These are phyloP conservation scores for Cavia aperea DNA, from an alignment of 2,113 vertebrate genomes.

Conservation along the genomic window DNA sequence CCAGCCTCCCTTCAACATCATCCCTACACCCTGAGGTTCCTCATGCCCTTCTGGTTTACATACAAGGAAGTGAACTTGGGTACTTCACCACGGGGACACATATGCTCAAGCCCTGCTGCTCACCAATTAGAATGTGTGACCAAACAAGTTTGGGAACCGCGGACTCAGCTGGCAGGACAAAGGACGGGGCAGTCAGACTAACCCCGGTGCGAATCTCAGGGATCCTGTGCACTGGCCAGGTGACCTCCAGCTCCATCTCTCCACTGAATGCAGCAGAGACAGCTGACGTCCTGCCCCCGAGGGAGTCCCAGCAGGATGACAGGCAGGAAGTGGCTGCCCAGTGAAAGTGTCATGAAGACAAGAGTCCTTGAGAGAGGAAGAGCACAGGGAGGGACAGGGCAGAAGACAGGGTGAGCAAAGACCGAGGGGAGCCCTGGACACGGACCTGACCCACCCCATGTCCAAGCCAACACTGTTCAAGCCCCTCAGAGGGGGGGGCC, in stretches of 20 bases:
- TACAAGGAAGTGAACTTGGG: neutral
- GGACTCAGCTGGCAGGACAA: neutral
- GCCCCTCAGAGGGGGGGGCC: no score
- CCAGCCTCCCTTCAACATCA: no score
- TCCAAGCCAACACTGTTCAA: neutral
- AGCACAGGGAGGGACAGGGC: fast-evolving
- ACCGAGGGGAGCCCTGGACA: neutral
- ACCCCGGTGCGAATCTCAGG: neutral
- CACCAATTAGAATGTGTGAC: neutral
- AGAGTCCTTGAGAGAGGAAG: neutral
- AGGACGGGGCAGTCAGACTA: neutral
- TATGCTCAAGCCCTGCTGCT: neutral
- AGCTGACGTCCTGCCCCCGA: neutral
- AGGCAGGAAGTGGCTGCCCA: no score
- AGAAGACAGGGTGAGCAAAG: neutral
- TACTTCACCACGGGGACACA: neutral
- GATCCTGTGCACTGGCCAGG: neutral
- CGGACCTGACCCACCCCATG: neutral
- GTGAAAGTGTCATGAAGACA: neutral
- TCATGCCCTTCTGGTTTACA: neutral
- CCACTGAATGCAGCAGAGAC: fast-evolving
- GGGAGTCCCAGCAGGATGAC: neutral
- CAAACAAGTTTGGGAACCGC: neutral
- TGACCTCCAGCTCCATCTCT: neutral
- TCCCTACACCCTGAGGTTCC: neutral